Evolutionary conservation across 2,888 invertebrate genomes (phyloP).

Genomic region (Heliconius hortense): DNA sequence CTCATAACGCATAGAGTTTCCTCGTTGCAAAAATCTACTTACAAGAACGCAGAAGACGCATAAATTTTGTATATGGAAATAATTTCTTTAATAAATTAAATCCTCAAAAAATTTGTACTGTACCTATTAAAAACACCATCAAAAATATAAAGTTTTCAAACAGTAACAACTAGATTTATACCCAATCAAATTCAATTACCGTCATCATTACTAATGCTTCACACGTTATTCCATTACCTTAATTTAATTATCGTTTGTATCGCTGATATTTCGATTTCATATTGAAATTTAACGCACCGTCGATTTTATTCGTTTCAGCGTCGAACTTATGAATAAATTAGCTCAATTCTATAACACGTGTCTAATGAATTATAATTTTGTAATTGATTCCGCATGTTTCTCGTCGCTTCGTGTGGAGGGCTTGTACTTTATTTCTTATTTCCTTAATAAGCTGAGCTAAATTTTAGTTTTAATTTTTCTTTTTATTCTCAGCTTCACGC

Average conservation of each 20-base stretch:
- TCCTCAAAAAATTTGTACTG: too few species aligned
- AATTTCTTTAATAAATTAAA: too few species aligned
- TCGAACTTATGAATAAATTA: constrained; percentile 31
- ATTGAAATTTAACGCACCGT: constrained; percentile 39
- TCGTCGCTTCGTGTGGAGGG: rapidly evolving
- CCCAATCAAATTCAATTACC: neutral
- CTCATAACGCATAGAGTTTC: too few species aligned
- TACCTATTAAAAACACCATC: neutral
- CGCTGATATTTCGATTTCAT: constrained; percentile 34
- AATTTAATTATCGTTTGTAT: constrained; percentile 21
- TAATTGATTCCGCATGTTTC: neutral
- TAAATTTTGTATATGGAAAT: too few species aligned
- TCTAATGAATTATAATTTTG: constrained; percentile 5
- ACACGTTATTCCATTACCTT: constrained; percentile 20
- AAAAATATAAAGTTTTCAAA: neutral
- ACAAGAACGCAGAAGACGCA: too few species aligned
- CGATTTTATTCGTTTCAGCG: constrained; percentile 31
- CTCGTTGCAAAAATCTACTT: too few species aligned
- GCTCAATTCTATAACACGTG: neutral
- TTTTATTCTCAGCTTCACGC: too few species aligned
- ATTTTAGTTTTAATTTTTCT: neutral
- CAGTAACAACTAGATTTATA: neutral
- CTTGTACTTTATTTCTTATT: neutral
- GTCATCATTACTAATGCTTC: constrained; percentile 14
- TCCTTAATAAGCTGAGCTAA: neutral